Base-by-base conservation (phyloP, 2,797 vertebrate species). In the Pyrocephalus nanus region DNA sequence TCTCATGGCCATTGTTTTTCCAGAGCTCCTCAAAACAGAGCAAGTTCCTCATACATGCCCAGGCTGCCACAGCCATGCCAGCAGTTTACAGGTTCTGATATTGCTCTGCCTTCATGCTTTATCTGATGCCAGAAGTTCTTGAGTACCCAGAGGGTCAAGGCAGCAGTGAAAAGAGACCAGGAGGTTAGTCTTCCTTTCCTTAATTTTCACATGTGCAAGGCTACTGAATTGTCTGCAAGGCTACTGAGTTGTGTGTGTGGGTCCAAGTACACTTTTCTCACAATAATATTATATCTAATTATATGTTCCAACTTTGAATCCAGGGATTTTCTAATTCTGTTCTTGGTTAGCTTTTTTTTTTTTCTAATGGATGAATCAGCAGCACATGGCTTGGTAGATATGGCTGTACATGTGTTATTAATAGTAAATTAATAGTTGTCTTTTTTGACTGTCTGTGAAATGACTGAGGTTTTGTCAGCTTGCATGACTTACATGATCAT, bases 321-420 rank as follows among this genome's bases (percentile, higher is more conserved):
- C 54, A 66, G 60, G n/a, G 9, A 7, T 32, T 81, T 86, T 75
- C 45, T 62, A 53, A 73, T 23, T 73, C 47, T 55, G 9, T 57
- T 67, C 26, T 62, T 64, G 32, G 55, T 60, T 82, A 15, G 6
- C 51, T 47, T 71, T 36, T 76, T 78, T 43, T 47, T 48, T 34
- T 74, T 34, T 9, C 10, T 90, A 88, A 47, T 47, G 81, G 69
- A 69, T 92, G 72, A 94, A 77, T 94, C 82, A 90, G 61, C 80
- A 92, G 53, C 27, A 8, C 60, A 55, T 70, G 62, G 47, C 53
- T 93, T 77, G 58, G 61, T 83, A 94, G 82, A 61, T 89, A 53
- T 6, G 69, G 61, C 90, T 90, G 79, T 91, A 65, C 42, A 15
- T 72, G 54, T 83, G 65, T 86, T 96, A 93, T 78, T 95, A 88